Evolutionary conservation across 2,113 vertebrate genomes (phyloP).

Genomic region (Seriola dumerili): DNA sequence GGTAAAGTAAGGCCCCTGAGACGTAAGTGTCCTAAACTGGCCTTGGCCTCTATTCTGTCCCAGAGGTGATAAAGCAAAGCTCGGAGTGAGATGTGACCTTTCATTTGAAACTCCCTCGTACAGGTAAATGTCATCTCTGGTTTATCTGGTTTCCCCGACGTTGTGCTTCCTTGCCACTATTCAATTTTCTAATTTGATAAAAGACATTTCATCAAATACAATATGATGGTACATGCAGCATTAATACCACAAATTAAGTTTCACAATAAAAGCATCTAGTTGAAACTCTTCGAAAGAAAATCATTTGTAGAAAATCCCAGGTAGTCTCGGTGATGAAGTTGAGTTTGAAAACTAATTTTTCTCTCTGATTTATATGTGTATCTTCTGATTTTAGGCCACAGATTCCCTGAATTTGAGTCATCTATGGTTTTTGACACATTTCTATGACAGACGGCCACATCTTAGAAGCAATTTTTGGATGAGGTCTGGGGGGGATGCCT

Average conservation of each 20-base stretch:
- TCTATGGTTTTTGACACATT: neutral
- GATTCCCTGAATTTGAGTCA: neutral
- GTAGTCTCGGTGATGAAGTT: too few species aligned
- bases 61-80: slow-evolving; percentile 7
- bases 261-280: too few species aligned
- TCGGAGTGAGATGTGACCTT: slow-evolving; percentile 18
- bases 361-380: neutral
- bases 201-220: neutral
- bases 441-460: neutral
- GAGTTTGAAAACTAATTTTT: neutral
- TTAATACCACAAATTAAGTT: too few species aligned
- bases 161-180: neutral
- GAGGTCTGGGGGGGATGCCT: neutral
- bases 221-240: neutral
- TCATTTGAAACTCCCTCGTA: slow-evolving; percentile 25
- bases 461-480: neutral
- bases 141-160: slow-evolving; percentile 37
- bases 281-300: neutral
- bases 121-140: slow-evolving; percentile 55
- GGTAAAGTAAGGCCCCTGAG: slow-evolving; percentile 4
- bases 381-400: neutral
- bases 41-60: neutral
- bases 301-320: neutral
- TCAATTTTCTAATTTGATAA: neutral
- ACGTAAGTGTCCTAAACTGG: slow-evolving; percentile 31